These are phyloP conservation scores for Drosophila mercatorum DNA, from an alignment of 2,888 invertebrate genomes.

Conservation along the genomic window DNA sequence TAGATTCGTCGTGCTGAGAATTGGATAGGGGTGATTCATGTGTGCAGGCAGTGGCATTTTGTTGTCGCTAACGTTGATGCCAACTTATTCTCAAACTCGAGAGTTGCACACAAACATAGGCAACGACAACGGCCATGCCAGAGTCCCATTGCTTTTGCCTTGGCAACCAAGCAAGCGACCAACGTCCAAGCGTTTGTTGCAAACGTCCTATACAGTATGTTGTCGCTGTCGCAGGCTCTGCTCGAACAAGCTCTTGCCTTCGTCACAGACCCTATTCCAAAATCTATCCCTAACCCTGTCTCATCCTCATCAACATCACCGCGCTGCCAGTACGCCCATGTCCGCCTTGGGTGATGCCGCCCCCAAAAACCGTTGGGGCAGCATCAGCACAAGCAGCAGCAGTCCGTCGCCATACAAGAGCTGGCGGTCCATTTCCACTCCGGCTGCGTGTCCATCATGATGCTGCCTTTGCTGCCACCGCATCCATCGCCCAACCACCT, in stretches of 20 bases:
- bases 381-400: constrained; percentile 23
- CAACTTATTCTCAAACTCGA: constrained; percentile 72
- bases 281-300: constrained; percentile 49
- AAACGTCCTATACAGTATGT: constrained; percentile 47
- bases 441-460: constrained; percentile 74
- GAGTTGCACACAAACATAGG: constrained; percentile 50
- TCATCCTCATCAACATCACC: constrained; percentile 37
- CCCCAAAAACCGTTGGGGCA: constrained; percentile 66
- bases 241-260: constrained; percentile 34
- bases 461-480: constrained; percentile 61
- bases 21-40: constrained; percentile 51
- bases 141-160: constrained; percentile 44
- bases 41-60: constrained; percentile 63
- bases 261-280: constrained; percentile 47
- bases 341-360: constrained; percentile 76
- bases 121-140: constrained; percentile 39
- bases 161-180: constrained; percentile 38
- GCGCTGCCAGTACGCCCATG: constrained; percentile 48
- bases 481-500: constrained; percentile 80
- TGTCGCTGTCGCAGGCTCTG: constrained; percentile 46
- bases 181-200: constrained; percentile 38
- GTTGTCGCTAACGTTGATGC: constrained; percentile 68
- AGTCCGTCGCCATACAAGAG: constrained; percentile 66
- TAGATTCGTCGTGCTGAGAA: constrained; percentile 55
- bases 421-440: constrained; percentile 44